Evolutionary conservation across 2,797 vertebrate species (phyloP).

Genomic region (Smutsia temminckii): DNA sequence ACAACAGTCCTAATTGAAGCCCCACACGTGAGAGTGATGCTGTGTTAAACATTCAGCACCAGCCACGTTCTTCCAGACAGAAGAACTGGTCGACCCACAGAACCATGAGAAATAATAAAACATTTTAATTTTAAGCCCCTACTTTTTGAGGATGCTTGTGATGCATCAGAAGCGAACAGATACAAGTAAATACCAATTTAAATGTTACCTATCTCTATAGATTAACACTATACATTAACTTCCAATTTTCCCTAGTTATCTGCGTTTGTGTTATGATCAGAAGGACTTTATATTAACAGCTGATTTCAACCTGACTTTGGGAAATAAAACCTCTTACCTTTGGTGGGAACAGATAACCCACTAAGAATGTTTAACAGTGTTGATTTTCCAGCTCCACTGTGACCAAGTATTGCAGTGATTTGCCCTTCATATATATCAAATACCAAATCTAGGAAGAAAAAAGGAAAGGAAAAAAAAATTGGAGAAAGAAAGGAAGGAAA

Average conservation of each 20-base stretch:
- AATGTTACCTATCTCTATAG: not conserved
- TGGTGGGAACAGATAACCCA: slow-evolving; percentile 89
- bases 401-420: slow-evolving; percentile 95
- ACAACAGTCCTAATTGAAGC: not conserved
- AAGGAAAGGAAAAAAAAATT: not conserved
- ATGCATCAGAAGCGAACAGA: not conserved
- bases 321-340: slow-evolving; percentile 80
- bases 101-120: not conserved
- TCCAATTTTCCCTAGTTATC: not conserved
- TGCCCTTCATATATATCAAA: slow-evolving; percentile 95
- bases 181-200: not conserved
- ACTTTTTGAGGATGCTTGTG: not conserved
- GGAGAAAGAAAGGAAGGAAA: not conserved
- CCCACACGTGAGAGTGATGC: not conserved
- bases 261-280: not conserved
- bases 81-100: not conserved
- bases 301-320: not conserved
- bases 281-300: not conserved
- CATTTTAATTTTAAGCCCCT: not conserved
- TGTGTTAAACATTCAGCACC: too few species aligned
- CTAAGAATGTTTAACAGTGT: slow-evolving; percentile 94
- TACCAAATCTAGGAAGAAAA: slow-evolving; percentile 87
- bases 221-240: rapidly evolving
- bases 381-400: slow-evolving; percentile 95
- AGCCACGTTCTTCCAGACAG: not conserved